Evolutionary conservation across 2,888 invertebrate genomes (phyloP), one percentile per base, ranked within the genome.

Genomic region (Melinopterus prodromus): DNA sequence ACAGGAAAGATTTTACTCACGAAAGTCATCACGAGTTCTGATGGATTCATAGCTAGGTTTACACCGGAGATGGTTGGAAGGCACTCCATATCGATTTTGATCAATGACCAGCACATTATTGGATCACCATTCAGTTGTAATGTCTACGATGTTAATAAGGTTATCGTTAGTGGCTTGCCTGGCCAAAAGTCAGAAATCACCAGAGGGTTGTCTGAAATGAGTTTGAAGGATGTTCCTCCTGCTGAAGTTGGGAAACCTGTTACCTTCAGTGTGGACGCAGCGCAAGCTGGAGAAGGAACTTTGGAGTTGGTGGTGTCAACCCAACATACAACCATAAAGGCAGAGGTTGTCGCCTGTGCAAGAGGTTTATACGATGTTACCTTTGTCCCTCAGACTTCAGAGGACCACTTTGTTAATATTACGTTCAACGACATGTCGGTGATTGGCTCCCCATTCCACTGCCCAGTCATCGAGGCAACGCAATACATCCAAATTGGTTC

Each of bases 101-200:
- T 96, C 77, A 96, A 96, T 79, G 96, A 95, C 53, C 94, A 97
- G 83, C 95, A 96, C 77, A 95, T 98, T 3, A 95, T 94, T 80
- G 98, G 98, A 0, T 97, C 97, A 16, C 98, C 98, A 0, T 98
- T 97, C 89, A 95, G 95, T 16, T 98, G 98, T 89, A 97, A 98
- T 88, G 97, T 98, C 69, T 98, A 98, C 85, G 98, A 98, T 87
- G 97, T 98, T 0, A 93, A 95, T 0, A 93, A 96, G 82, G 96
- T 96, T 14, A 90, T 93, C 53, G 94, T 95, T 36, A 93, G 93
- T 16, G 94, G 94, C 1, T 86, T 94, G 12, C 89, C 90, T 1
- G 89, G 88, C 16, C 83, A 85, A 69, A 88, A 87, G 83, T 85
- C 83, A 76, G 87, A 88, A 75, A 82, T 89, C 6, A 86, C 83